Conservation (phyloP, 2,888 invertebrate species). For the Orthosia gothica region DNA sequence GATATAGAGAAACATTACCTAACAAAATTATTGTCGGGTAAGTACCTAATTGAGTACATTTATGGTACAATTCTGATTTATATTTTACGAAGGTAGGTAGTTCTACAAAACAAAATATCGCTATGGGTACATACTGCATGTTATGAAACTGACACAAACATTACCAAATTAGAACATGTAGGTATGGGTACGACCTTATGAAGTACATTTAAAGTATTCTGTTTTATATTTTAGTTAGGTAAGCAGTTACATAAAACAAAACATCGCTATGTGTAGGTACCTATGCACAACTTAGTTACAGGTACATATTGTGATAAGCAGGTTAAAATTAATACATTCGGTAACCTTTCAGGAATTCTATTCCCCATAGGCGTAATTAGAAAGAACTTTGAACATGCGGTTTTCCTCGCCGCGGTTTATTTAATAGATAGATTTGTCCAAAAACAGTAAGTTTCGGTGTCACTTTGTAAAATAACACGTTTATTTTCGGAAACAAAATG, state of each 20-base stretch:
- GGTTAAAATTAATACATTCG: background rate
- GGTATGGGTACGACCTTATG: background rate
- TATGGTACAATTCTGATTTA: too few species aligned
- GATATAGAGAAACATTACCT: too few species aligned
- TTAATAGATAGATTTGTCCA: background rate
- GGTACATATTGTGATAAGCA: background rate
- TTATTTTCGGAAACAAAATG: background rate
- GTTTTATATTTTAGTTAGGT: background rate
- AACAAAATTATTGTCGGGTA: too few species aligned
- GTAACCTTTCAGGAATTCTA: background rate
- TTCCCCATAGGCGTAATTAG: background rate
- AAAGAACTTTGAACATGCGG: constrained; percentile 12
- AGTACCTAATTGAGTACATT: too few species aligned
- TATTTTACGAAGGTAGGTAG: too few species aligned
- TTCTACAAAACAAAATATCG: too few species aligned
- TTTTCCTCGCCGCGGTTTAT: constrained; percentile 46
- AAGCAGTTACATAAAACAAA: background rate
- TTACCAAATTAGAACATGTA: background rate
- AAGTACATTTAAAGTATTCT: background rate
- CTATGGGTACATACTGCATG: too few species aligned
- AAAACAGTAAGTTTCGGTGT: background rate
- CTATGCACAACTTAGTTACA: background rate
- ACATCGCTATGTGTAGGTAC: too few species aligned
- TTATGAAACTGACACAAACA: background rate
- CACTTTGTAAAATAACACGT: background rate